Evolutionary conservation across 35 echinoderm and acorn worm genomes (phyloP).

Genomic region (Heliocidaris erythrogramma): DNA sequence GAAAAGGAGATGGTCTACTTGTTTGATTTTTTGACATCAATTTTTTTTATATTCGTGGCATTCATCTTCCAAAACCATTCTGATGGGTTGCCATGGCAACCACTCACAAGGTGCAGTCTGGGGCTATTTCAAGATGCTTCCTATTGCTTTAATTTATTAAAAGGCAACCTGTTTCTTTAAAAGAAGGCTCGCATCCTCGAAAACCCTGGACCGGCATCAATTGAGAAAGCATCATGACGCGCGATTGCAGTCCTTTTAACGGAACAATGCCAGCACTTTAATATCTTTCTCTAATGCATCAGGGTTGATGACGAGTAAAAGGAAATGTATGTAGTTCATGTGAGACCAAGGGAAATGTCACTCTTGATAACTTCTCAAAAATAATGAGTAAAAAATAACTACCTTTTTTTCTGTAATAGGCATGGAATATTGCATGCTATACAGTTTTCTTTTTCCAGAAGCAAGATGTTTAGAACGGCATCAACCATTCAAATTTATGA

Average conservation of each 20-base stretch:
- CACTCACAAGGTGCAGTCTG: slow-evolving; percentile 7
- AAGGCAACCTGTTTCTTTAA: slow-evolving; percentile 10
- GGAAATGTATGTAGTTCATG: no score
- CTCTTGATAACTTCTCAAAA: no score
- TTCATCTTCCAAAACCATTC: background rate
- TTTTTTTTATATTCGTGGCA: background rate
- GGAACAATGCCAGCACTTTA: background rate
- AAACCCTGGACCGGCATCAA: background rate
- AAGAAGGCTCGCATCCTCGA: background rate
- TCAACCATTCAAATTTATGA: no score
- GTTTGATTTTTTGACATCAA: background rate
- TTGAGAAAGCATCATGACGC: background rate
- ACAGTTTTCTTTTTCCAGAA: no score
- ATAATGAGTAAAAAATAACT: no score
- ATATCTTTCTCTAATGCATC: background rate
- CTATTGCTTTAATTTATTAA: background rate
- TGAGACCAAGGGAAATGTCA: no score
- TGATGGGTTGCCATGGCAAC: background rate
- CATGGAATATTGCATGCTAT: no score
- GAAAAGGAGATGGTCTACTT: background rate
- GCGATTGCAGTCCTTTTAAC: background rate
- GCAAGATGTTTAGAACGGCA: no score
- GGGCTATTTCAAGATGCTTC: background rate
- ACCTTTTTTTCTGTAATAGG: no score
- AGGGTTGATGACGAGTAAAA: background rate